Percentiles rank a stretch among this genome's conserved stretches.
Evolutionary conservation across 2,888 invertebrate species (phyloP).

Genomic region (Buathra laborator): DNA sequence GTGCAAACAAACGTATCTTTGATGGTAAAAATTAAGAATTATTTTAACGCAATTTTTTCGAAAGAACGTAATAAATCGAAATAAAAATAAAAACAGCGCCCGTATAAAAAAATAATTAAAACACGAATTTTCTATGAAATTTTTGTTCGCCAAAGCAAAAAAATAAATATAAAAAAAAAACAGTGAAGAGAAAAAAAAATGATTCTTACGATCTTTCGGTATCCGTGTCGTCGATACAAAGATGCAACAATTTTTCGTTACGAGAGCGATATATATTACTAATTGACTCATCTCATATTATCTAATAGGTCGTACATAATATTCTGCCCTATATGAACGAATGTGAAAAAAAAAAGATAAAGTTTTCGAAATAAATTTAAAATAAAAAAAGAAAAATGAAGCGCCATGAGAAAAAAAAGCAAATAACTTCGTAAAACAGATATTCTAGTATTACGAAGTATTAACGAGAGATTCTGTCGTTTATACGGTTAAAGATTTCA

Average conservation of each 20-base stretch:
- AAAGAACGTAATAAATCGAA: neutral
- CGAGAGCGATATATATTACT: constrained; percentile 44
- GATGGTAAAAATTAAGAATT: neutral
- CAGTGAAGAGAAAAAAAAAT: neutral
- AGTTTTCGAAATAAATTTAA: constrained; percentile 7
- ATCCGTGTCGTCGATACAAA: constrained; percentile 35
- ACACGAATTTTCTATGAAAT: neutral
- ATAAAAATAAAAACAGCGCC: neutral
- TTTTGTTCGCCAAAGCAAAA: neutral
- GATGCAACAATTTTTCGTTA: constrained; percentile 28
- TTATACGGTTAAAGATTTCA: constrained; percentile 32
- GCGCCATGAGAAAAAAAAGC: neutral
- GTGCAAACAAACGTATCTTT: neutral
- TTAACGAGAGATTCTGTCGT: constrained; percentile 14
- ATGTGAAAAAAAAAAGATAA: neutral
- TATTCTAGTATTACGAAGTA: constrained; percentile 26
- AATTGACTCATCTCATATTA: constrained; percentile 54
- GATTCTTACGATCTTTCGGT: neutral
- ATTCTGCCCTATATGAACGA: constrained; percentile 26
- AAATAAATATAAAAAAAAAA: neutral
- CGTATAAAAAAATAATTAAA: neutral
- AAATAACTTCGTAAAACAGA: neutral
- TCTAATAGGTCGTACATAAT: constrained; percentile 46
- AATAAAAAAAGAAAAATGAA: neutral
- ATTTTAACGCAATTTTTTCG: neutral